Percentiles rank a stretch among this genome's conserved stretches.
phyloP scores from a whole-genome alignment of 2,888 invertebrate genomes.

The Acronicta alni region DNA sequence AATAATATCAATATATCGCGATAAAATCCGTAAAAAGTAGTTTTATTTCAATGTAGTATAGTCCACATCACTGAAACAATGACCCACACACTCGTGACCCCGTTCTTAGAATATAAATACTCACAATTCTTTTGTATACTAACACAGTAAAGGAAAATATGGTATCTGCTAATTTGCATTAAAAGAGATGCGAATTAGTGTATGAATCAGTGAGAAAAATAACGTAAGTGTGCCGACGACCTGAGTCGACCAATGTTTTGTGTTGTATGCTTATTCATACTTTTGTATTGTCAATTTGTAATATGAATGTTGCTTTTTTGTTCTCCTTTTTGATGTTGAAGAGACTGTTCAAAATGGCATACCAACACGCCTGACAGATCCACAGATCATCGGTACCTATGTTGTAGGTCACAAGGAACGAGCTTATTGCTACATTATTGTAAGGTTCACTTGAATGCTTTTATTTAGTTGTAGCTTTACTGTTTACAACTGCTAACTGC shows the following conservation, averaged over 20 bases:
- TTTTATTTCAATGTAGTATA: too few relatives aligned
- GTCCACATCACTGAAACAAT: conserved; percentile 37
- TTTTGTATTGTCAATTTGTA: conserved; percentile 16
- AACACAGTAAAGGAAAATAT: conserved; percentile 59
- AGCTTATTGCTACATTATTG: too few relatives aligned
- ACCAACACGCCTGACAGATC: too few relatives aligned
- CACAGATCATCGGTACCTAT: too few relatives aligned
- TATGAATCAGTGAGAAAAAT: conserved; percentile 51
- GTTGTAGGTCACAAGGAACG: too few relatives aligned
- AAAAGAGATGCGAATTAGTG: conserved; percentile 61
- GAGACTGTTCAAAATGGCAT: too few relatives aligned
- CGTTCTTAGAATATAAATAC: conserved; percentile 28
- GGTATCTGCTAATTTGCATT: conserved; percentile 61
- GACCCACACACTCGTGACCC: conserved; percentile 48
- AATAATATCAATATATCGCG: too few relatives aligned
- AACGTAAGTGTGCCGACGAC: conserved; percentile 61
- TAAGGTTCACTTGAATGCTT: too few relatives aligned
- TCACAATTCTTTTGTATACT: conserved; percentile 56
- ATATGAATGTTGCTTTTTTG: background rate
- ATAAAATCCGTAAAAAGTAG: too few relatives aligned
- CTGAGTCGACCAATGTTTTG: conserved; percentile 20
- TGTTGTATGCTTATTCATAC: conserved; percentile 33
- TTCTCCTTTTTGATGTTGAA: background rate
- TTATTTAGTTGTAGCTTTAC: too few relatives aligned
- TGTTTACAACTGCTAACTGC: too few relatives aligned